Base-by-base conservation (phyloP, 2,797 vertebrate genomes). In the Eleutherodactylus coqui region DNA sequence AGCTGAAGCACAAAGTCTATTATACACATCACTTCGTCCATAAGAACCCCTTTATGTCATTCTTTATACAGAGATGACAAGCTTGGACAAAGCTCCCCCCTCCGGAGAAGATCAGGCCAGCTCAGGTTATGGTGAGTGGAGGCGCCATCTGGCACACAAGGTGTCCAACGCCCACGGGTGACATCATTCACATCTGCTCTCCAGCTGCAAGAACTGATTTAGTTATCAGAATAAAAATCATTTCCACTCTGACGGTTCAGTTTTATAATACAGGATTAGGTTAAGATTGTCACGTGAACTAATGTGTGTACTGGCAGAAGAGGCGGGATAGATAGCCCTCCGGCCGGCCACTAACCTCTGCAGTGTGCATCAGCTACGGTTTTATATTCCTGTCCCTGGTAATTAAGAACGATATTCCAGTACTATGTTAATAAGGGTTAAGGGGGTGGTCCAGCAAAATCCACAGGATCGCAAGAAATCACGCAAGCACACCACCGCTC, bases 141-240 rank as follows among this genome's bases (percentile, higher is more conserved):
- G 38, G 36, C 21, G 67, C 67, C 21, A 41, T 70, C 67, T 70
- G 67, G 67, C 67, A 43, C 67, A 70, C 9, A 41, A 69, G 67
- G 8, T 41, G 34, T 70, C 67, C 38, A 13, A 70, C 21, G 21
- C 19, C 67, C 19, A 4, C 36, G 24, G 21, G 36, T 70, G 67
- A 70, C 67, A 43, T 70, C 36, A 70, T 21, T 34, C 67, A 70
- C 67, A 70, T 70, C 67, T 70, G 67, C 21, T 38, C 32, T 38
- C 67, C 36, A 70, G 67, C 36, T 1, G 3, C 67, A n/a, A 41
- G 36, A 3, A 34, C 36, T 13, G 16, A 67, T 67, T 67, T 67
- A 36, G 32, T 67, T 67, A 67, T 67, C 32, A 17, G 62, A 67
- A 36, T 36, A 36, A 17, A 67, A 67, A 67, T 67, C 16, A 67